Evolutionary conservation across 2,888 invertebrate species (phyloP).

Genomic region (Polydrusus cervinus): DNA sequence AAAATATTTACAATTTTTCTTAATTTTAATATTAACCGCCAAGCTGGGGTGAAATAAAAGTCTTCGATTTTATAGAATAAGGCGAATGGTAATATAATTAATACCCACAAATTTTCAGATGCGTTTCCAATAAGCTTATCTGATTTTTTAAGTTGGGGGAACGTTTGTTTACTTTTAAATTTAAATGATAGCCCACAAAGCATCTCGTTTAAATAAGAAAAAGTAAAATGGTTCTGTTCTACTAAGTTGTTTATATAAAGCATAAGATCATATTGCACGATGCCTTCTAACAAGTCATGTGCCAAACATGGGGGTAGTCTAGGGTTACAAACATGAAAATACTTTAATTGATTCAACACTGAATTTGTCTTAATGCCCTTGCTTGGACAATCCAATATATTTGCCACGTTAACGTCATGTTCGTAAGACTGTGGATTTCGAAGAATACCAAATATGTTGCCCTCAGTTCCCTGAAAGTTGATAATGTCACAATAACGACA

Average conservation of each 20-base stretch:
- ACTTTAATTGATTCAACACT: conserved; percentile 49
- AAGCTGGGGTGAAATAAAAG: too few species aligned
- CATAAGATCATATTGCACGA: conserved; percentile 34
- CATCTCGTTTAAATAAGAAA: neutral
- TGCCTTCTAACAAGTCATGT: conserved; percentile 56
- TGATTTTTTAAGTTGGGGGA: neutral
- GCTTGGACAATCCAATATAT: conserved; percentile 4
- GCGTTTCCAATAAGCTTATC: conserved; percentile 1
- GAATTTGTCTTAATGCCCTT: too few species aligned
- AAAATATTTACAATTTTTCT: too few species aligned
- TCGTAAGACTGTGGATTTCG: too few species aligned
- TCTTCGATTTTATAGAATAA: too few species aligned
- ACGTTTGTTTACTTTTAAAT: neutral
- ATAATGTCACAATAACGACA: conserved; percentile 53
- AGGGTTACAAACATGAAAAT: conserved; percentile 58
- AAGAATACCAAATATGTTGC: too few species aligned
- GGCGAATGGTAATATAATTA: conserved; percentile 7
- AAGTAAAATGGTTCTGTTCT: neutral
- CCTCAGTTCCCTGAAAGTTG: too few species aligned
- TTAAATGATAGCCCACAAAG: neutral
- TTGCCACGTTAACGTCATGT: too few species aligned
- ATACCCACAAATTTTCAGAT: neutral
- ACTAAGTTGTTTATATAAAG: conserved; percentile 34
- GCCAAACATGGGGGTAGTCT: conserved; percentile 57
- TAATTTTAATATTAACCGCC: too few species aligned